These are phyloP conservation scores for Coelinius sp. DNA, from an alignment of 2,888 invertebrate species.

Conservation along the genomic window DNA sequence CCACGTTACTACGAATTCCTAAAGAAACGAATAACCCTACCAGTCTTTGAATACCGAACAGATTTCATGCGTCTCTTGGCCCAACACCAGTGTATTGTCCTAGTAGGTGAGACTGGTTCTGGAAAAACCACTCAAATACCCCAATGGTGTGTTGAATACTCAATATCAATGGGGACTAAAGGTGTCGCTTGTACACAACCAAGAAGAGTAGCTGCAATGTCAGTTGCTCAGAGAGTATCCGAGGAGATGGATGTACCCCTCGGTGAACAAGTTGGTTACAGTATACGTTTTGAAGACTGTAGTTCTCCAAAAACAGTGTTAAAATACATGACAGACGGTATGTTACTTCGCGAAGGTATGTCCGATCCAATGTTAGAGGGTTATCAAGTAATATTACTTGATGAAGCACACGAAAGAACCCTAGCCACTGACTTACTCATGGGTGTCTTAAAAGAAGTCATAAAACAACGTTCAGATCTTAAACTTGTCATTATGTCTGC, in stretches of 20 bases:
- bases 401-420: constrained; percentile 99
- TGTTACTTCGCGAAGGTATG: constrained; percentile 99
- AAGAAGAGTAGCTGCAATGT: constrained; percentile 98
- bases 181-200: constrained; percentile 98
- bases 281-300: constrained; percentile 99
- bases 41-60: constrained; percentile 97
- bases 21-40: constrained; percentile 90
- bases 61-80: constrained; percentile 96
- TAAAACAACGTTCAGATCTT: constrained; percentile 90
- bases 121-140: constrained; percentile 99
- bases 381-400: constrained; percentile 95
- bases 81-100: constrained; percentile 93
- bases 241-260: constrained; percentile 99
- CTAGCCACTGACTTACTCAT: constrained; percentile 98
- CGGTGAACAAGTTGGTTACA: constrained; percentile 90
- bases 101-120: constrained; percentile 99
- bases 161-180: constrained; percentile 77
- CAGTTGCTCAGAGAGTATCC: constrained; percentile 97
- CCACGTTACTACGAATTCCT: constrained; percentile 90
- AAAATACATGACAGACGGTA: constrained; percentile 99
- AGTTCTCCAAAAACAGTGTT: constrained; percentile 93
- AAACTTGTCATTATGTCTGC: constrained; percentile 99
- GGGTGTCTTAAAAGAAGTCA: constrained; percentile 98
- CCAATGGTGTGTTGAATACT: constrained; percentile 92
- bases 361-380: constrained; percentile 97